These are phyloP conservation scores for Cheiracanthium punctorium DNA, from an alignment of 2,888 invertebrate genomes.

Conservation along the genomic window DNA sequence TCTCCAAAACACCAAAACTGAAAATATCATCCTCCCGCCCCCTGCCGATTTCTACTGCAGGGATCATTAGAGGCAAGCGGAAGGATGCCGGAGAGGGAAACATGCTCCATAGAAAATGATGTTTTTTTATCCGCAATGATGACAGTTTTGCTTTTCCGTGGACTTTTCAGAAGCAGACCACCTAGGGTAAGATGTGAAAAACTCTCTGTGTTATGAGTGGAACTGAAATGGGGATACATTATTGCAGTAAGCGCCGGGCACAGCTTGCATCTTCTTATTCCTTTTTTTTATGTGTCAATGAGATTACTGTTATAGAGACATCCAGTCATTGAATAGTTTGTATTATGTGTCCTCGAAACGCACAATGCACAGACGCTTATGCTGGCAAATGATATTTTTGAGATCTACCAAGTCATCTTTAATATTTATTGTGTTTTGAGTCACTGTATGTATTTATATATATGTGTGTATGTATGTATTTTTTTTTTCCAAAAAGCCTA, in stretches of 20 bases:
- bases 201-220: slow-evolving; percentile 24
- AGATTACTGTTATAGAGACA: neutral
- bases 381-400: neutral
- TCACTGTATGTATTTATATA: neutral
- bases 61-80: slow-evolving; percentile 66
- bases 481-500: neutral
- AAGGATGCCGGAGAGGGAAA: slow-evolving; percentile 63
- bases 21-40: slow-evolving; percentile 51
- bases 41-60: slow-evolving; percentile 51
- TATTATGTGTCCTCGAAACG: neutral
- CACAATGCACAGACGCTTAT: neutral
- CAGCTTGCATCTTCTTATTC: neutral
- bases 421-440: neutral
- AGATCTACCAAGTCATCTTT: neutral
- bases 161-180: slow-evolving; percentile 25
- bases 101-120: slow-evolving; percentile 34
- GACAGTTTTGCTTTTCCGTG: slow-evolving; percentile 59
- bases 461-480: neutral
- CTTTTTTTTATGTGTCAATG: neutral
- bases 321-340: neutral
- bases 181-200: slow-evolving; percentile 12
- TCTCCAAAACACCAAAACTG: slow-evolving; percentile 20
- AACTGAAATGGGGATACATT: neutral
- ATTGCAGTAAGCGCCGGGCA: neutral
- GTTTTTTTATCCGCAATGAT: slow-evolving; percentile 21